A percentile compares a stretch with the other conserved stretches of the same genome.
These are phyloP conservation scores for Antennarius striatus DNA, from an alignment of 2,113 vertebrate species.

Conservation along the genomic window DNA sequence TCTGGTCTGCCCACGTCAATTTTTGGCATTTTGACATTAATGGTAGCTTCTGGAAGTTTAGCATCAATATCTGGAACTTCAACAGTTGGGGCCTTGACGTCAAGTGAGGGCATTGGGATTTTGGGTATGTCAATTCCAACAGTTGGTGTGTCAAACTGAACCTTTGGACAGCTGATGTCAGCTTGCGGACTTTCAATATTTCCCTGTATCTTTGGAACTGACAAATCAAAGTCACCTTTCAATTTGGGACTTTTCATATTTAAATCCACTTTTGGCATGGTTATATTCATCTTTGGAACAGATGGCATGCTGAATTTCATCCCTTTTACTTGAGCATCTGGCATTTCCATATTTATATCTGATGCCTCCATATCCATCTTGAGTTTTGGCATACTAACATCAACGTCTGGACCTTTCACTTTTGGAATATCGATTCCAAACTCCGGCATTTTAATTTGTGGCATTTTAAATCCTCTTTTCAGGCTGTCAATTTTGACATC, in stretches of 20 bases:
- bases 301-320: constrained; percentile 45
- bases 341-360: constrained; percentile 2
- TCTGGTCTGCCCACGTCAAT: neutral
- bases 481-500: neutral
- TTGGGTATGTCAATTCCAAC: constrained; percentile 12
- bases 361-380: constrained; percentile 53
- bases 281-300: neutral
- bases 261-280: constrained; percentile 71
- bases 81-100: constrained; percentile 5
- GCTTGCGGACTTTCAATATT: no score
- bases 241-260: constrained; percentile 73
- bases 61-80: constrained; percentile 4
- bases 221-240: constrained; percentile 64
- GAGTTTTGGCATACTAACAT: neutral
- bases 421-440: neutral
- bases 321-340: constrained; percentile 58
- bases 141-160: no score
- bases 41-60: neutral
- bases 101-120: constrained; percentile 23
- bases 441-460: constrained; percentile 66
- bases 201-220: no score
- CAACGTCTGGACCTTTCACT: neutral
- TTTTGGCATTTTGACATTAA: neutral
- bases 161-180: no score
- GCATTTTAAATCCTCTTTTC: constrained; percentile 16